These are phyloP conservation scores for Xiphophorus maculatus DNA, from an alignment of 2,113 vertebrate genomes.

Conservation along the genomic window DNA sequence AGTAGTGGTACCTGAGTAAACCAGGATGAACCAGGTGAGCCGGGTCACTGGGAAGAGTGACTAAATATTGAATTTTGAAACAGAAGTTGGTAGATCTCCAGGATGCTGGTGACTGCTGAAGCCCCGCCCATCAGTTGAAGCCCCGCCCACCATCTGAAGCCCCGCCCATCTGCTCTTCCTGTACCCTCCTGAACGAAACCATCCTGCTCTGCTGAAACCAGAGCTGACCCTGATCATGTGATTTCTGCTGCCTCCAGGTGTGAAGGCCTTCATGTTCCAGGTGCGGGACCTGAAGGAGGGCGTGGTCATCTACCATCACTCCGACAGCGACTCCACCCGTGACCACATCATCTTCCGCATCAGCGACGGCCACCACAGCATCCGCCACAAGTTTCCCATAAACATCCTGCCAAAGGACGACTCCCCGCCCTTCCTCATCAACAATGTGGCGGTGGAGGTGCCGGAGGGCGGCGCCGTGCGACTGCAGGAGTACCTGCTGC, in stretches of 20 bases:
- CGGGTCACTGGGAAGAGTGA: too few species aligned
- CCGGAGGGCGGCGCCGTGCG: constrained; percentile 65
- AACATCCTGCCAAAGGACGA: constrained; percentile 79
- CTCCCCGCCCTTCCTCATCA: constrained; percentile 75
- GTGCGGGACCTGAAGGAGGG: constrained; percentile 78
- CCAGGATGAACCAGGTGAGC: too few species aligned
- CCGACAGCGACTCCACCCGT: constrained; percentile 79
- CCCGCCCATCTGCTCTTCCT: too few species aligned
- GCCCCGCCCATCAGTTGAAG: too few species aligned
- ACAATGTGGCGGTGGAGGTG: constrained; percentile 75
- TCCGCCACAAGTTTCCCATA: constrained; percentile 77
- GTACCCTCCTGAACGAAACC: too few species aligned
- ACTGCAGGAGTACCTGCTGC: constrained; percentile 62
- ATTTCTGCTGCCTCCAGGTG: constrained; percentile 62
- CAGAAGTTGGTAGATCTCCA: too few species aligned
- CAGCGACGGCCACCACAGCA: constrained; percentile 77
- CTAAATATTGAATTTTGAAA: too few species aligned
- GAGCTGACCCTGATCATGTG: neutral
- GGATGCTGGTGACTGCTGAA: too few species aligned
- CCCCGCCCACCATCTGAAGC: too few species aligned
- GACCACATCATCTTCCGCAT: constrained; percentile 78
- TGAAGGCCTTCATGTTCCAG: constrained; percentile 82
- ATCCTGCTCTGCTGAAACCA: neutral
- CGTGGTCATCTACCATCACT: constrained; percentile 77
- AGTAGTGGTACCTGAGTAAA: too few species aligned